phyloP scores from a whole-genome alignment of 2,113 vertebrate genomes.

The Ophiodon elongatus region DNA sequence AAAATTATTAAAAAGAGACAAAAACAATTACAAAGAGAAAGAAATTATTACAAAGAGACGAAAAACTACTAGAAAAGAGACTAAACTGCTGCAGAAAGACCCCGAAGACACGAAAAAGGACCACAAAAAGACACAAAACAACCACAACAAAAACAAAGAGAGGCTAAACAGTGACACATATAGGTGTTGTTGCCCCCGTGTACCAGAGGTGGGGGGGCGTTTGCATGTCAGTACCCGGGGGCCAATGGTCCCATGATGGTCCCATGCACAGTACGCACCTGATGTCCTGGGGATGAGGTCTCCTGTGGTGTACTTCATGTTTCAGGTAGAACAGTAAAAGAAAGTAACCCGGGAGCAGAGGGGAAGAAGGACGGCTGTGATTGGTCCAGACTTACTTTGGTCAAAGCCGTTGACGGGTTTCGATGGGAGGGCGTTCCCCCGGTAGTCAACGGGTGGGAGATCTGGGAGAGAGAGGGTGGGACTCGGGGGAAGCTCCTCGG shows the following conservation, averaged over 20 bases:
- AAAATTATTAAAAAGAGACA: background rate
- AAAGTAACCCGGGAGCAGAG: background rate
- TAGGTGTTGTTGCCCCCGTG: background rate
- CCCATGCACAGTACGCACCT: conserved; percentile 13
- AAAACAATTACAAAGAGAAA: too few species aligned
- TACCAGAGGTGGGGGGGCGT: background rate
- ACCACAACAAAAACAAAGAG: background rate
- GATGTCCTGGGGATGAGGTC: background rate
- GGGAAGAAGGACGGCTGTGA: background rate
- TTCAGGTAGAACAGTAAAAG: background rate
- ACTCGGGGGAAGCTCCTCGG: conserved; percentile 50
- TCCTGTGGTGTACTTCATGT: background rate
- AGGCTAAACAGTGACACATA: background rate
- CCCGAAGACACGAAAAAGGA: background rate
- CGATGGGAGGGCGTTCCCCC: conserved; percentile 1
- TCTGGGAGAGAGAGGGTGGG: conserved; percentile 4
- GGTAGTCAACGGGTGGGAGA: conserved; percentile 77
- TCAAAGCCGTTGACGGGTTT: conserved; percentile 63
- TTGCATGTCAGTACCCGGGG: too few species aligned
- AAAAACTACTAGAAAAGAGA: background rate
- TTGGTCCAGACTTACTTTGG: conserved; percentile 69
- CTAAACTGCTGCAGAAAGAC: too few species aligned
- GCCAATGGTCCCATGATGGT: too few species aligned
- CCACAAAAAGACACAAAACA: background rate
- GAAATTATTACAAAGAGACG: background rate